phyloP scores from a whole-genome alignment of 2,797 vertebrate species.

The Trematomus bernacchii region DNA sequence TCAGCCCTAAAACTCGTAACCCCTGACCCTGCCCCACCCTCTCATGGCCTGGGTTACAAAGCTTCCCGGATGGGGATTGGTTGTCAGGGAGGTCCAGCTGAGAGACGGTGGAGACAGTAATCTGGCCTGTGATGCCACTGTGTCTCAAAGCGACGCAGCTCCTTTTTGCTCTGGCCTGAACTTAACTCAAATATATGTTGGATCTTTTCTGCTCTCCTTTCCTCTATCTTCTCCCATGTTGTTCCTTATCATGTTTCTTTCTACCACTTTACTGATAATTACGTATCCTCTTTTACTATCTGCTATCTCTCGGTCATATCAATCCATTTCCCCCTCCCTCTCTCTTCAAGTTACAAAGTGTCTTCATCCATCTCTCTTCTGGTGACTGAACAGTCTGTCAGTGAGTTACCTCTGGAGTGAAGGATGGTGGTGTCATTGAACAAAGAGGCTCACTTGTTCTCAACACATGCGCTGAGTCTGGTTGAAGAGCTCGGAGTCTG shows the following conservation, averaged over 20 bases:
- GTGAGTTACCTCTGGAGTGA: conserved; percentile 58
- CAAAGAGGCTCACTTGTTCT: conserved; percentile 76
- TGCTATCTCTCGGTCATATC: conserved; percentile 62
- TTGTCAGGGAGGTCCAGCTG: conserved; percentile 69
- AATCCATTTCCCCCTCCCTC: conserved; percentile 54
- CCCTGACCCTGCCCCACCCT: conserved; percentile 79
- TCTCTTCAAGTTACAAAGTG: conserved; percentile 75
- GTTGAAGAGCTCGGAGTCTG: conserved; percentile 44
- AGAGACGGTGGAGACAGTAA: conserved; percentile 75
- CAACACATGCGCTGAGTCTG: conserved; percentile 49
- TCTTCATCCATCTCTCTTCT: conserved; percentile 74
- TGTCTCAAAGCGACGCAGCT: conserved; percentile 63
- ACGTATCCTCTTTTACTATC: conserved; percentile 31
- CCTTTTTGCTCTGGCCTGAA: conserved; percentile 46
- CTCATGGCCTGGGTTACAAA: conserved; percentile 72
- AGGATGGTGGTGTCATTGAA: conserved; percentile 62
- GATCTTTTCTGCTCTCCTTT: not conserved
- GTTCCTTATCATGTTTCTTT: conserved; percentile 18
- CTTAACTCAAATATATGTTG: conserved; percentile 25
- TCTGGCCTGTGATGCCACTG: conserved; percentile 67
- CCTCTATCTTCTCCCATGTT: conserved; percentile 4
- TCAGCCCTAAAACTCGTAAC: conserved; percentile 76
- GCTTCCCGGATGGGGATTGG: conserved; percentile 65
- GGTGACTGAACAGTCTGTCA: conserved; percentile 63
- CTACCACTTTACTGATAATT: conserved; percentile 20